Evolutionary conservation across 2,888 invertebrate genomes (phyloP).

Genomic region (Lasioglossum zephyrum): DNA sequence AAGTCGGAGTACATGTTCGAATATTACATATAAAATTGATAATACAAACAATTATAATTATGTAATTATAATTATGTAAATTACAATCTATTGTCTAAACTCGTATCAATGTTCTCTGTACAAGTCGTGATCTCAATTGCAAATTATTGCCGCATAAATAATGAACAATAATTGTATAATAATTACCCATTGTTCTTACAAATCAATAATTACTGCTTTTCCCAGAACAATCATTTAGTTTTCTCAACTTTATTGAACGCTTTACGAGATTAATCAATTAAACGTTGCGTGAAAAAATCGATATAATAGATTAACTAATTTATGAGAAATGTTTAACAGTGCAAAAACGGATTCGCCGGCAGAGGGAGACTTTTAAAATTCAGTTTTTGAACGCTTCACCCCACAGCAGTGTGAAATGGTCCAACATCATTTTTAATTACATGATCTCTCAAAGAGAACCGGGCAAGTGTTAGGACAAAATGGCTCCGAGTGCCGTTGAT

Average conservation of each 20-base stretch:
- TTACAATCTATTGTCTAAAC: neutral
- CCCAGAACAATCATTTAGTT: neutral
- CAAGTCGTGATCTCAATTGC: neutral
- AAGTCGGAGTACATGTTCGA: neutral
- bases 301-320: neutral
- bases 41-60: neutral
- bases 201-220: neutral
- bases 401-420: neutral
- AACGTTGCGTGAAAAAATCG: neutral
- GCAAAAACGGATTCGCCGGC: neutral
- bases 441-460: neutral
- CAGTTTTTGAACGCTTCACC: neutral
- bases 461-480: neutral
- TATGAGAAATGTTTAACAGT: neutral
- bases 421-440: constrained; percentile 2
- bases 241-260: neutral
- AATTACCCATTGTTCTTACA: neutral
- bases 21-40: neutral
- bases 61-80: too few relatives aligned
- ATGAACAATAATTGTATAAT: neutral
- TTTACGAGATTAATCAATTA: neutral
- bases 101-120: neutral
- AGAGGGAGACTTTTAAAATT: neutral
- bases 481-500: neutral
- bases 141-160: neutral